Percentiles rank a stretch among this genome's conserved stretches.
Conservation (phyloP, 2,888 invertebrate genomes). For the Shargacucullia verbasci region DNA sequence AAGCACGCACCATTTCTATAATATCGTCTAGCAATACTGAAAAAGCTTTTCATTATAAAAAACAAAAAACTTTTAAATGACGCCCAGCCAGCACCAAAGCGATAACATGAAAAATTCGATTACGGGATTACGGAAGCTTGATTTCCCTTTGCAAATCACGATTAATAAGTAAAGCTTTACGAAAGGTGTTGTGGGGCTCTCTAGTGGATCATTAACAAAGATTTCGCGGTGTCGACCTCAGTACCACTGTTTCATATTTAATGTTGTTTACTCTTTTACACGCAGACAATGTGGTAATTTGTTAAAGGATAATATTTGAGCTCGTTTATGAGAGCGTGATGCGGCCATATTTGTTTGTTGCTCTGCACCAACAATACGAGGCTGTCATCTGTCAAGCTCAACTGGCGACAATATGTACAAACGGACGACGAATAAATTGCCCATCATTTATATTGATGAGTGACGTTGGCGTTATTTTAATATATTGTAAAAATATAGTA, state of each 20-base stretch:
- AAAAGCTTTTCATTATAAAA: slow-evolving; percentile 48
- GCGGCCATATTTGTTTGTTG: slow-evolving; percentile 84
- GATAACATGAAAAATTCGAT: slow-evolving; percentile 66
- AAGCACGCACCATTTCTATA: too few relatives aligned
- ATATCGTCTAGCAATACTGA: slow-evolving; percentile 29
- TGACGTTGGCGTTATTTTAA: slow-evolving; percentile 64
- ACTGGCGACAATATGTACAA: slow-evolving; percentile 80
- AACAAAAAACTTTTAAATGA: slow-evolving; percentile 45
- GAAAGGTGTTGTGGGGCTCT: slow-evolving; percentile 57
- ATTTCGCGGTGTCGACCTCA: slow-evolving; percentile 56
- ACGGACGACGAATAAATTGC: slow-evolving; percentile 80
- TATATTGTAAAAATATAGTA: slow-evolving; percentile 60
- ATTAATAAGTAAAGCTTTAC: slow-evolving; percentile 64
- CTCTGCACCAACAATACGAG: slow-evolving; percentile 73
- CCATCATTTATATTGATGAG: slow-evolving; percentile 83
- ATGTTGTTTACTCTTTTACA: slow-evolving; percentile 72
- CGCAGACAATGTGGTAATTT: slow-evolving; percentile 78
- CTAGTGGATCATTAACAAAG: slow-evolving; percentile 65
- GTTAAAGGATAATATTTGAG: slow-evolving; percentile 84
- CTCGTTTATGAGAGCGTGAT: slow-evolving; percentile 84
- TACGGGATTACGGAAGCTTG: slow-evolving; percentile 62
- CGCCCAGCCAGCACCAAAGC: slow-evolving; percentile 25
- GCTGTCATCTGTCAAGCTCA: slow-evolving; percentile 85
- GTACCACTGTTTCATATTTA: slow-evolving; percentile 68
- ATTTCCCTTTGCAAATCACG: slow-evolving; percentile 64